Conservation (phyloP, 2,113 vertebrate genomes). For the Nibea albiflora region DNA sequence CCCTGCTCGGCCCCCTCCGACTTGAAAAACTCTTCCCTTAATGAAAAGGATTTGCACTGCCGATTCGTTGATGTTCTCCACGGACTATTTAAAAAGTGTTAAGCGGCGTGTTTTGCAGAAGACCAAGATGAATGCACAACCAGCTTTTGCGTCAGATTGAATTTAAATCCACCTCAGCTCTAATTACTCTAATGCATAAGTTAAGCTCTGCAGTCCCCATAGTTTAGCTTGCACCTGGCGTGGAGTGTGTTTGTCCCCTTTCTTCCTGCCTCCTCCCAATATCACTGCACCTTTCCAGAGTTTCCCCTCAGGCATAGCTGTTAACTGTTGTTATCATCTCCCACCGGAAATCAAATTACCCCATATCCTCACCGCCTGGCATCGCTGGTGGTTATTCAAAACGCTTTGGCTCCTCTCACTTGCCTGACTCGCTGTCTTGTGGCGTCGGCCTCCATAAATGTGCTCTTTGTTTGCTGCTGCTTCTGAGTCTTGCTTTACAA, state of each 20-base stretch:
- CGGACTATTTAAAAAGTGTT: conserved; percentile 11
- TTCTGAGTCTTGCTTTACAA: conserved; percentile 84
- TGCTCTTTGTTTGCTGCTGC: conserved; percentile 81
- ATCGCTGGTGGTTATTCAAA: conserved; percentile 79
- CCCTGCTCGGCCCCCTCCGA: not conserved
- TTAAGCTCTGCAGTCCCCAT: conserved; percentile 51
- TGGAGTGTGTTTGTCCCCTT: not conserved
- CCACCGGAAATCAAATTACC: conserved; percentile 83
- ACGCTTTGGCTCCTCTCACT: conserved; percentile 77
- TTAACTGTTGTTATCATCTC: conserved; percentile 78
- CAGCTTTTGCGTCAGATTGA: conserved; percentile 63
- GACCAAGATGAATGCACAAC: conserved; percentile 30
- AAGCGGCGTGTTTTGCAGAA: conserved; percentile 9
- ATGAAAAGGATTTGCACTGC: conserved; percentile 56
- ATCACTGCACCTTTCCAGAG: conserved; percentile 56
- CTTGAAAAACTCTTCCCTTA: conserved; percentile 44
- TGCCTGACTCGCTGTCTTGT: conserved; percentile 75
- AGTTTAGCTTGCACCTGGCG: conserved; percentile 56
- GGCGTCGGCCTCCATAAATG: conserved; percentile 80
- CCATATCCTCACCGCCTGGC: conserved; percentile 75
- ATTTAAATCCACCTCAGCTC: conserved; percentile 60
- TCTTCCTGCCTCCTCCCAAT: too few species aligned
- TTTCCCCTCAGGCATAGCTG: conserved; percentile 63
- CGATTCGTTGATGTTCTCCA: conserved; percentile 16
- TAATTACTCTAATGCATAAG: conserved; percentile 72